These are phyloP conservation scores for Cryptus viduatorius DNA, from an alignment of 2,888 invertebrate genomes.

Conservation along the genomic window DNA sequence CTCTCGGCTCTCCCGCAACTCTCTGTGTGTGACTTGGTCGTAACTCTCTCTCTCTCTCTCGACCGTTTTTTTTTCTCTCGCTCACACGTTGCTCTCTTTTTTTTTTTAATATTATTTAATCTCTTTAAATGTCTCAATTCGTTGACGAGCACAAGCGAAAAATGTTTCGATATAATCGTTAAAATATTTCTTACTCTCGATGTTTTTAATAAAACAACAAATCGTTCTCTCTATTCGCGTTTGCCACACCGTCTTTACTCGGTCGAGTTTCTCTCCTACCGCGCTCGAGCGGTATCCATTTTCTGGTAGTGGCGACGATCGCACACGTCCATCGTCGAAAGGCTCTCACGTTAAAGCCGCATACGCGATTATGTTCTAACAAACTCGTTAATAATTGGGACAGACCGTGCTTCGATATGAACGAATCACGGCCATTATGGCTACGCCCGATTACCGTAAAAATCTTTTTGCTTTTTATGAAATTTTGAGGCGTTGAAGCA, in stretches of 20 bases:
- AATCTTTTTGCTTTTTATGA: conserved; percentile 38
- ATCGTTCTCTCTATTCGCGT: conserved; percentile 3
- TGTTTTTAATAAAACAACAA: not conserved
- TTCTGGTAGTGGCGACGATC: conserved; percentile 75
- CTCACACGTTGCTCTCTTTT: conserved; percentile 51
- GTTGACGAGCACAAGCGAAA: not conserved
- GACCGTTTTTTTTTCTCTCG: conserved; percentile 59
- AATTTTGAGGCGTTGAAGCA: conserved; percentile 65
- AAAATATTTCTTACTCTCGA: not conserved
- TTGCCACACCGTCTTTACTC: not conserved
- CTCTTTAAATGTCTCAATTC: conserved; percentile 7
- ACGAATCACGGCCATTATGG: conserved; percentile 57
- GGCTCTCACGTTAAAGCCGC: conserved; percentile 48
- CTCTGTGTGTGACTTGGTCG: conserved; percentile 37
- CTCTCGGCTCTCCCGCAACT: conserved; percentile 47
- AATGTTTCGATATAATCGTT: not conserved
- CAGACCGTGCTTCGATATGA: conserved; percentile 38
- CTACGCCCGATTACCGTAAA: conserved; percentile 52
- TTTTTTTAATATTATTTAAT: not conserved
- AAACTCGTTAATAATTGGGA: conserved; percentile 8
- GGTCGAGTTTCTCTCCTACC: conserved; percentile 64
- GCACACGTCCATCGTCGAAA: conserved; percentile 70
- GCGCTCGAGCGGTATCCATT: conserved; percentile 81
- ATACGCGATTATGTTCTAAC: conserved; percentile 65
- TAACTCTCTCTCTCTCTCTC: conserved; percentile 57